Percentiles rank a stretch among this genome's conserved stretches.
Conservation (phyloP, 2,113 vertebrate species). For the Xenopus borealis region DNA sequence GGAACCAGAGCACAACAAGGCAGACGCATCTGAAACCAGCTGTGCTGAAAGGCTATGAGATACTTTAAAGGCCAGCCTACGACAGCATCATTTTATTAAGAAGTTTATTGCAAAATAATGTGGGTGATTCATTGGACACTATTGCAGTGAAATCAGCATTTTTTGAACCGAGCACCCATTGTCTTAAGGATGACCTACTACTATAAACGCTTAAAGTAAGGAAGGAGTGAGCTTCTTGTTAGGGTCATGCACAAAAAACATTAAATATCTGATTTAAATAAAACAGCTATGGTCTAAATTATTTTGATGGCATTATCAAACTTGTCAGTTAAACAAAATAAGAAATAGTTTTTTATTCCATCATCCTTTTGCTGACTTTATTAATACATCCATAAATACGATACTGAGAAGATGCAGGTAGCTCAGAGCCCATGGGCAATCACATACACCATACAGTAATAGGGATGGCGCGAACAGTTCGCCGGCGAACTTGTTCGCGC, state of each 20-base stretch:
- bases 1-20: slow-evolving; percentile 67
- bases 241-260: neutral
- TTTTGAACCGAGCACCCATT: slow-evolving; percentile 17
- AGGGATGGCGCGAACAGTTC: too few species aligned
- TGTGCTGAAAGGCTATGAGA: slow-evolving; percentile 88
- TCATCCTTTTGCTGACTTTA: too few species aligned
- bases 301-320: too few species aligned
- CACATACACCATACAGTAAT: too few species aligned
- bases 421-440: too few species aligned
- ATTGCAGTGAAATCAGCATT: slow-evolving; percentile 27
- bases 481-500: too few species aligned
- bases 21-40: slow-evolving; percentile 91
- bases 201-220: neutral
- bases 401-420: too few species aligned
- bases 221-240: neutral
- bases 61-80: slow-evolving; percentile 55
- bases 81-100: slow-evolving; percentile 39
- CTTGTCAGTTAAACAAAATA: too few species aligned
- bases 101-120: slow-evolving; percentile 30
- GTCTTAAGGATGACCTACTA: slow-evolving; percentile 12
- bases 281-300: too few species aligned
- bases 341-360: too few species aligned
- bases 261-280: neutral
- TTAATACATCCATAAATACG: too few species aligned
- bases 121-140: slow-evolving; percentile 31